Evolutionary conservation across 2,888 invertebrate genomes (phyloP).

Genomic region (Malthinus seriepunctatus): DNA sequence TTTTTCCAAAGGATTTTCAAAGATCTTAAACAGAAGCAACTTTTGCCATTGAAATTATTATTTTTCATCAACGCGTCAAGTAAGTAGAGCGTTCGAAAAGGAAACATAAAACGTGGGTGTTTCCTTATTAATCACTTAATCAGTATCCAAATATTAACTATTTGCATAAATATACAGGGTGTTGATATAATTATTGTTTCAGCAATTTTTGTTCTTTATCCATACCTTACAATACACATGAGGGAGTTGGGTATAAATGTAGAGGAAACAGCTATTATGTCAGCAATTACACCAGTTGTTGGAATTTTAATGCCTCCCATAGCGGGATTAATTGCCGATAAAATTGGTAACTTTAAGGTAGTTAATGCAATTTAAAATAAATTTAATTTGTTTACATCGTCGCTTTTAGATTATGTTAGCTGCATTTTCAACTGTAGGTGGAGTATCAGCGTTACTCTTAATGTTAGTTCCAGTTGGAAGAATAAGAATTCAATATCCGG

Average conservation of each 20-base stretch:
- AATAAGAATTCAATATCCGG: slow-evolving; percentile 67
- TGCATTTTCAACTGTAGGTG: slow-evolving; percentile 69
- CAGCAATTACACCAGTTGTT: slow-evolving; percentile 74
- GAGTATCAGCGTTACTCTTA: slow-evolving; percentile 67
- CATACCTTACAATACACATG: slow-evolving; percentile 81
- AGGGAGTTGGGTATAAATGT: slow-evolving; percentile 77
- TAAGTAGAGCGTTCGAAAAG: slow-evolving; percentile 57
- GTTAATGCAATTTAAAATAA: neutral
- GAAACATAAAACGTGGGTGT: neutral
- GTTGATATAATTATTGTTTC: slow-evolving; percentile 15
- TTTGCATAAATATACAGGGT: neutral
- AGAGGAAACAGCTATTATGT: slow-evolving; percentile 81
- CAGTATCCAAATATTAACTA: neutral
- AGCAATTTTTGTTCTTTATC: slow-evolving; percentile 77
- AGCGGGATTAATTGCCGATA: slow-evolving; percentile 76
- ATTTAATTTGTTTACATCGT: too few relatives aligned
- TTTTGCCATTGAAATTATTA: slow-evolving; percentile 73
- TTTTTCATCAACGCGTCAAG: slow-evolving; percentile 80
- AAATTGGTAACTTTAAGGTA: slow-evolving; percentile 80
- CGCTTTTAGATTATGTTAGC: slow-evolving; percentile 65
- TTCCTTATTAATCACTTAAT: slow-evolving; percentile 5
- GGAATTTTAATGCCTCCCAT: slow-evolving; percentile 78
- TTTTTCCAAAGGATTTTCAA: slow-evolving; percentile 69
- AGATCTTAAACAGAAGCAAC: slow-evolving; percentile 72
- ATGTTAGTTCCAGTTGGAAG: slow-evolving; percentile 73